Conservation (phyloP, 2,888 invertebrate species). For the Cataglyphis rosenhaueri region DNA sequence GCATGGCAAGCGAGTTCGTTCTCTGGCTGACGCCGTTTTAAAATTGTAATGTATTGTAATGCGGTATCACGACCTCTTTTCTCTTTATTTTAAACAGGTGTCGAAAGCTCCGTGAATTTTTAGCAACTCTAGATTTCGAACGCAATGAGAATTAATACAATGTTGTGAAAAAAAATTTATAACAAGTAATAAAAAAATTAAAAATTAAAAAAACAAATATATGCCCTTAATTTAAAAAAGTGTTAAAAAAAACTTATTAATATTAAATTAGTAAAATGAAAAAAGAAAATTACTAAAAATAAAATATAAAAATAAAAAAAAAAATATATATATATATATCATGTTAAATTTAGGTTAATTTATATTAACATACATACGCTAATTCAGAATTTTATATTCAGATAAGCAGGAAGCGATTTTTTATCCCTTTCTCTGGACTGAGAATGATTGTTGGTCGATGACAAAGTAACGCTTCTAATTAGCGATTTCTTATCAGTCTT, state of each 20-base stretch:
- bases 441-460: background rate
- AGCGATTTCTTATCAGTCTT: constrained; percentile 20
- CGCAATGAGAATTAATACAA: background rate
- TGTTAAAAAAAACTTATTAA: background rate
- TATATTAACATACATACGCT: background rate
- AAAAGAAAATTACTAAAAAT: background rate
- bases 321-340: background rate
- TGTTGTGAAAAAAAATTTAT: background rate
- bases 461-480: constrained; percentile 42
- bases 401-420: constrained; percentile 3
- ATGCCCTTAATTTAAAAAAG: background rate
- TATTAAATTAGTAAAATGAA: background rate
- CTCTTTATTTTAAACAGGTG: constrained; percentile 50
- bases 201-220: background rate
- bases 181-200: background rate
- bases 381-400: constrained; percentile 8
- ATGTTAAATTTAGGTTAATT: background rate
- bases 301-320: background rate
- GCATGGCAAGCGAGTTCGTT: constrained; percentile 17
- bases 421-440: background rate
- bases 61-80: constrained; percentile 33
- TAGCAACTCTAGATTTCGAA: background rate
- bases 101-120: constrained; percentile 33
- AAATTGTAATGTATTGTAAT: constrained; percentile 56
- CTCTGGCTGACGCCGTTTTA: constrained; percentile 30